These are phyloP conservation scores for Dasypolia templi DNA, from an alignment of 2,888 invertebrate genomes.

Conservation along the genomic window DNA sequence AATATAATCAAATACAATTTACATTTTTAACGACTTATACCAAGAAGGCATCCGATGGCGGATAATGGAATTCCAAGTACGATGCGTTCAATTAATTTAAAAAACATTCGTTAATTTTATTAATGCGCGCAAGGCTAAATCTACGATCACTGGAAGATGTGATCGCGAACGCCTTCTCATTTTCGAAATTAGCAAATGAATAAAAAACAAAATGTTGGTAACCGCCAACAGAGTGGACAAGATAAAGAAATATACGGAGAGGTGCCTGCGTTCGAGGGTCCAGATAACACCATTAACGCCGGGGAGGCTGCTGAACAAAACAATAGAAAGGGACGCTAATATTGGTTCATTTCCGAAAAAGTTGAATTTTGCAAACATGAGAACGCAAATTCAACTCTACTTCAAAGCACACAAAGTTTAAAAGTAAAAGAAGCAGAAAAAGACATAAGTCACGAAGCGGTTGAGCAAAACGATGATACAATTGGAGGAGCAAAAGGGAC, in stretches of 20 bases:
- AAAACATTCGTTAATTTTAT: constrained; percentile 90
- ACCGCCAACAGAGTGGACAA: constrained; percentile 88
- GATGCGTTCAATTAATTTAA: constrained; percentile 88
- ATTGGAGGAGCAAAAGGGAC: constrained; percentile 81
- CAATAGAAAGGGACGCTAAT: constrained; percentile 83
- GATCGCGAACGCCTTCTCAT: constrained; percentile 88
- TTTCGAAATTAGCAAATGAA: constrained; percentile 90
- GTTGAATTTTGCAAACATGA: constrained; percentile 41
- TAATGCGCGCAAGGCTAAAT: constrained; percentile 87
- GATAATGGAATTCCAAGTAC: constrained; percentile 85
- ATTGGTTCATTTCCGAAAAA: constrained; percentile 58
- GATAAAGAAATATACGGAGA: constrained; percentile 90
- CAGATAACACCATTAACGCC: constrained; percentile 90
- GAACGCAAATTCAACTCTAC: constrained; percentile 59
- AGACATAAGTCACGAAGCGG: constrained; percentile 55
- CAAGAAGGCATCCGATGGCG: constrained; percentile 79
- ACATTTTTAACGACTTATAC: constrained; percentile 71
- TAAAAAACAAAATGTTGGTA: constrained; percentile 84
- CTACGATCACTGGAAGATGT: constrained; percentile 86
- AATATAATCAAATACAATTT: constrained; percentile 53
- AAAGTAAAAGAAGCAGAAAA: constrained; percentile 24
- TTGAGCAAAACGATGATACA: constrained; percentile 51
- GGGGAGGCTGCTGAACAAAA: constrained; percentile 85
- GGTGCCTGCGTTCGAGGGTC: constrained; percentile 89
- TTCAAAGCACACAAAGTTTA: constrained; percentile 35